Percentiles rank a stretch among this genome's conserved stretches.
Evolutionary conservation across 2,888 invertebrate genomes (phyloP).

Genomic region (Dexiosoma caninum): DNA sequence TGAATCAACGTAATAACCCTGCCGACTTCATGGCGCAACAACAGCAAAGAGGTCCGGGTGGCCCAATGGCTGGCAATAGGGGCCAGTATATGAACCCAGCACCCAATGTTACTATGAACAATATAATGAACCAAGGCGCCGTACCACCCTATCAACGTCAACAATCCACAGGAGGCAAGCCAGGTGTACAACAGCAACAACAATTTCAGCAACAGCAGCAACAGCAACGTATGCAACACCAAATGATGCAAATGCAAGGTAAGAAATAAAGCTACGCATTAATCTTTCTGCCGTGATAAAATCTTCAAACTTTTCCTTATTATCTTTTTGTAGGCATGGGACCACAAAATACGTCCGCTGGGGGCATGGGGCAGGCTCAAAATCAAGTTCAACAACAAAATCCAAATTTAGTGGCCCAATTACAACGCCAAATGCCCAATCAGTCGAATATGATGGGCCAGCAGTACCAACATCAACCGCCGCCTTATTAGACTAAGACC

Average conservation of each 20-base stretch:
- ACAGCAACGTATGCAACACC: conserved; percentile 84
- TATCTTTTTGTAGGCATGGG: conserved; percentile 69
- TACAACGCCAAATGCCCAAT: conserved; percentile 81
- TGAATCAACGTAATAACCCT: conserved; percentile 75
- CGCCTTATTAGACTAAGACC: conserved; percentile 72
- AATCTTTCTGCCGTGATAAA: neutral
- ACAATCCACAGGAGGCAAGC: conserved; percentile 74
- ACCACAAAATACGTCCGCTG: conserved; percentile 71
- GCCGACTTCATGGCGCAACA: conserved; percentile 74
- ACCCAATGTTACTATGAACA: conserved; percentile 91
- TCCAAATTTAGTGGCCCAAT: conserved; percentile 82
- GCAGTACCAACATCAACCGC: conserved; percentile 78
- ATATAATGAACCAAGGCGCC: conserved; percentile 80
- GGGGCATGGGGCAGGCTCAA: conserved; percentile 72
- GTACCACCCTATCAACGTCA: conserved; percentile 88
- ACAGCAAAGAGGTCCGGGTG: conserved; percentile 68
- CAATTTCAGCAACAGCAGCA: conserved; percentile 79
- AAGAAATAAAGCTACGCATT: neutral
- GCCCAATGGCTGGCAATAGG: conserved; percentile 73
- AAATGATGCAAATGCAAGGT: conserved; percentile 82
- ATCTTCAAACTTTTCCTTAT: neutral
- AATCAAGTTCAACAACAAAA: conserved; percentile 80
- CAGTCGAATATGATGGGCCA: conserved; percentile 75
- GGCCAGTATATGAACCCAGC: conserved; percentile 80
- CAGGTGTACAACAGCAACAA: conserved; percentile 73